These are phyloP conservation scores for Electrophaes corylata DNA, from an alignment of 2,888 invertebrate genomes.

Conservation along the genomic window DNA sequence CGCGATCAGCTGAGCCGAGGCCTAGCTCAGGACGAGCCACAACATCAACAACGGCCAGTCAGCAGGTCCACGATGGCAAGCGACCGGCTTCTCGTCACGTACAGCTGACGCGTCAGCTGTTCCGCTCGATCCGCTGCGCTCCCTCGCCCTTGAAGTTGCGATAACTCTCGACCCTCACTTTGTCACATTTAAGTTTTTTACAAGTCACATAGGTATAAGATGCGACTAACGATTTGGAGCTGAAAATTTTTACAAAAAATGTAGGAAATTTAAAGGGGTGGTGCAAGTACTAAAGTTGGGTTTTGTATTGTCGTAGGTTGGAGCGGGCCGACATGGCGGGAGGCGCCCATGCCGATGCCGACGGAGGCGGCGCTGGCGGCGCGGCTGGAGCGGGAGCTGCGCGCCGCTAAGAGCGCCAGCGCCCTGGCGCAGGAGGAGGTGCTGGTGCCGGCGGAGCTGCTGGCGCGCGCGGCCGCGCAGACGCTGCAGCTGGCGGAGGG, in stretches of 20 bases:
- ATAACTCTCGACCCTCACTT: slow-evolving; percentile 36
- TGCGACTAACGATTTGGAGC: no score
- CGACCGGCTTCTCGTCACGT: slow-evolving; percentile 17
- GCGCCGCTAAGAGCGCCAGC: slow-evolving; percentile 90
- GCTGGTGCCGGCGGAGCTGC: slow-evolving; percentile 91
- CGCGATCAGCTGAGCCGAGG: slow-evolving; percentile 6
- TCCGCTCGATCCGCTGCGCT: slow-evolving; percentile 59
- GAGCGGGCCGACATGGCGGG: slow-evolving; percentile 78
- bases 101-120: slow-evolving; percentile 76
- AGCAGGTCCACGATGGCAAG: slow-evolving; percentile 20
- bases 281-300: slow-evolving; percentile 43
- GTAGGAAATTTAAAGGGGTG: no score
- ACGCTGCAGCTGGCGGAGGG: slow-evolving; percentile 93
- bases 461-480: slow-evolving; percentile 91
- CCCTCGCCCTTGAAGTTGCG: slow-evolving; percentile 53
- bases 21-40: not conserved
- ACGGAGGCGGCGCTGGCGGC: slow-evolving; percentile 88
- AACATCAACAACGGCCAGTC: not conserved
- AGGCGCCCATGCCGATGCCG: slow-evolving; percentile 79
- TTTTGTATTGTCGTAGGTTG: slow-evolving; percentile 71
- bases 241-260: no score
- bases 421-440: slow-evolving; percentile 94
- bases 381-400: slow-evolving; percentile 90
- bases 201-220: no score
- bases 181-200: not conserved